Evolutionary conservation across 2,113 vertebrate genomes (phyloP).

Genomic region (Perognathus longimembris): DNA sequence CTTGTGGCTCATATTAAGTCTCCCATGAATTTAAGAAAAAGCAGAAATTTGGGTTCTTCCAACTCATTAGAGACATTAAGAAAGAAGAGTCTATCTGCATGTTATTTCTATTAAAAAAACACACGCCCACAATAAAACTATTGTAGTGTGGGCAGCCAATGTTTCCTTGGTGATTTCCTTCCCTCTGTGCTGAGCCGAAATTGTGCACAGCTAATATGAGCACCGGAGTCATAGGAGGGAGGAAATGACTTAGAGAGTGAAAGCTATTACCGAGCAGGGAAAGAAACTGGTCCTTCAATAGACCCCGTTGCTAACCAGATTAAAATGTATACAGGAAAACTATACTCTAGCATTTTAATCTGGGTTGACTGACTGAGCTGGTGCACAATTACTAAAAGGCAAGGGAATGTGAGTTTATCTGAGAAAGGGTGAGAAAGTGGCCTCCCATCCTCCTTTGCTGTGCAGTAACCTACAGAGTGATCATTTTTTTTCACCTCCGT

Average conservation of each 20-base stretch:
- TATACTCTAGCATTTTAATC: neutral
- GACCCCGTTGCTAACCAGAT: neutral
- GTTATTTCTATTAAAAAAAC: constrained; percentile 28
- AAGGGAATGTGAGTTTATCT: neutral
- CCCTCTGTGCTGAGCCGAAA: constrained; percentile 10
- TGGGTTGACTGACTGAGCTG: neutral
- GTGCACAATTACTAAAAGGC: neutral
- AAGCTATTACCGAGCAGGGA: neutral
- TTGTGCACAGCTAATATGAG: neutral
- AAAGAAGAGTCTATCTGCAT: neutral
- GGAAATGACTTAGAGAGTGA: neutral
- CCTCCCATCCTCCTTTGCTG: neutral
- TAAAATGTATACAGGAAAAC: constrained; percentile 33
- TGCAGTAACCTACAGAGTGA: neutral
- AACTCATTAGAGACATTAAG: neutral
- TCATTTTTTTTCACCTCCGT: neutral
- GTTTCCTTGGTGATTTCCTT: constrained; percentile 56
- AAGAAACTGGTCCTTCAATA: neutral
- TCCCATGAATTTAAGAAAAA: constrained; percentile 24
- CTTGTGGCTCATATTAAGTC: neutral
- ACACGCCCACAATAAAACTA: neutral
- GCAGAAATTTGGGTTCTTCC: neutral
- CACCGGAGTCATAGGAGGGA: neutral
- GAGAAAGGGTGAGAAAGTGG: neutral
- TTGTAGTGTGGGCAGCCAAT: neutral